phyloP scores from a whole-genome alignment of 2,888 invertebrate genomes.

The Euspilapteryx auroguttella region DNA sequence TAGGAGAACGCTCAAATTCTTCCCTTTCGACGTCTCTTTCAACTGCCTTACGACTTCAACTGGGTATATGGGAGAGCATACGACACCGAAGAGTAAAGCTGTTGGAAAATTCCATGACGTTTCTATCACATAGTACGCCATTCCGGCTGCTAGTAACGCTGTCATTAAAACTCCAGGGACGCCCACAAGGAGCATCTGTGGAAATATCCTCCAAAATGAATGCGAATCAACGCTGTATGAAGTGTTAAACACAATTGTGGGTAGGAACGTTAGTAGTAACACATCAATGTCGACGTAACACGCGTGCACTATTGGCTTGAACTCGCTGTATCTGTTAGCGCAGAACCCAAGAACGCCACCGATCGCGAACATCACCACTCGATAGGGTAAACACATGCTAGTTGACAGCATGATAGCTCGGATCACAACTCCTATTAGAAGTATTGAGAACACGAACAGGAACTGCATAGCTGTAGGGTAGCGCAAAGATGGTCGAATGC shows the following conservation, averaged over 20 bases:
- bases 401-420: conserved; percentile 32
- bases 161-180: conserved; percentile 33
- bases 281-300: conserved; percentile 35
- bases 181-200: conserved; percentile 35
- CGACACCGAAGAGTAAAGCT: conserved; percentile 31
- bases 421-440: conserved; percentile 31
- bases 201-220: conserved; percentile 36
- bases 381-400: conserved; percentile 26
- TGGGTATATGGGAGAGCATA: conserved; percentile 43
- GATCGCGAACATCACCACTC: conserved; percentile 37
- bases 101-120: conserved; percentile 30
- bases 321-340: conserved; percentile 22
- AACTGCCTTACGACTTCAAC: conserved; percentile 37
- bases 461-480: conserved; percentile 29
- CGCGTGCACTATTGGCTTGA: conserved; percentile 29
- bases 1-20: conserved; percentile 34
- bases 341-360: conserved; percentile 36
- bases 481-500: conserved; percentile 20
- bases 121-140: conserved; percentile 38
- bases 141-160: conserved; percentile 28
- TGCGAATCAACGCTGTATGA: conserved; percentile 41
- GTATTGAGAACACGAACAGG: conserved; percentile 27
- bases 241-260: conserved; percentile 34
- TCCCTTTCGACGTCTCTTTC: conserved; percentile 34
- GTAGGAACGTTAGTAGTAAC: conserved; percentile 25